phyloP scores from a whole-genome alignment of 2,797 vertebrate species.

The Micropoecilia bifurca region DNA sequence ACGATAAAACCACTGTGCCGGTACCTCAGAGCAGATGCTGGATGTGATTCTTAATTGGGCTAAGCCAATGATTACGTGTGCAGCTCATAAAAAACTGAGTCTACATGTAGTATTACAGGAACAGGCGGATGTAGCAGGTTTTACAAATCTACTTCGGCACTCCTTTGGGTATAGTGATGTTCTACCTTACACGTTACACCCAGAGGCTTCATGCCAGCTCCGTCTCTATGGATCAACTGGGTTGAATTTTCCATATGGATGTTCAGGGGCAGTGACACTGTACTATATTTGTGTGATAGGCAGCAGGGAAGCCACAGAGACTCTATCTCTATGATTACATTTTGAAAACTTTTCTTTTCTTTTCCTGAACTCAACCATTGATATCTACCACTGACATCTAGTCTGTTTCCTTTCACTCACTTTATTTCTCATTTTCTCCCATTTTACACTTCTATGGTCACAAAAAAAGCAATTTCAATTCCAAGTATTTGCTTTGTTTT shows the following conservation, averaged over 20 bases:
- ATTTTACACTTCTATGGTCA: conserved; percentile 32
- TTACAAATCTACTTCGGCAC: conserved; percentile 57
- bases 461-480: conserved; percentile 29
- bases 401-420: conserved; percentile 30
- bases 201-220: conserved; percentile 48
- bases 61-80: conserved; percentile 78
- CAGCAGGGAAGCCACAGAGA: conserved; percentile 35
- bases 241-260: conserved; percentile 57
- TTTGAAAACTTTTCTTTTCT: conserved; percentile 62
- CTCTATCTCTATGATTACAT: conserved; percentile 56
- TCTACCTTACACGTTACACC: conserved; percentile 58
- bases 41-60: conserved; percentile 82
- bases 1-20: conserved; percentile 67
- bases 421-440: conserved; percentile 40
- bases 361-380: conserved; percentile 47
- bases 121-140: conserved; percentile 70
- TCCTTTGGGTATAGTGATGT: conserved; percentile 69
- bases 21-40: conserved; percentile 78
- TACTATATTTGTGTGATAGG: conserved; percentile 38
- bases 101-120: conserved; percentile 68
- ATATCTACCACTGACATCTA: conserved; percentile 59
- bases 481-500: conserved; percentile 42
- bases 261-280: conserved; percentile 37
- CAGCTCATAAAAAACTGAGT: conserved; percentile 68
- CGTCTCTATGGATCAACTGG: conserved; percentile 52